Evolutionary conservation across 2,888 invertebrate genomes (phyloP).

Genomic region (Thysanoteuthis rhombus): DNA sequence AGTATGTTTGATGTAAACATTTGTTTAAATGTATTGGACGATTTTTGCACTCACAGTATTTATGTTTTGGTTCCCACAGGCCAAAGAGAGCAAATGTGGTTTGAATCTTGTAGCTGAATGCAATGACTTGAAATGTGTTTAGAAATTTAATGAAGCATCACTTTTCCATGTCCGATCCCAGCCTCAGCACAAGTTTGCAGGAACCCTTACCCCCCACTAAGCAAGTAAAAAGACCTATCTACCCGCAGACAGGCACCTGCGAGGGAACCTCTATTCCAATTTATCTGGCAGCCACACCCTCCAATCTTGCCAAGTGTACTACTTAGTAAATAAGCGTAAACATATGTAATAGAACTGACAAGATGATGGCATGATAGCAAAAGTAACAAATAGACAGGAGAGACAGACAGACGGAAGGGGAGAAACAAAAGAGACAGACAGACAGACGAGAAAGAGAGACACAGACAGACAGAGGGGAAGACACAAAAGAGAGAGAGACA

Average conservation of each 20-base stretch:
- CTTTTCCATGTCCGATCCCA: not conserved
- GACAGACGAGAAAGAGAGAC: not conserved
- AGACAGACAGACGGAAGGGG: not conserved
- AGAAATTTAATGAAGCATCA: not conserved
- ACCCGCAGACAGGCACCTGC: not conserved
- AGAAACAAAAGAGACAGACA: not conserved
- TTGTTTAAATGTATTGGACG: too few relatives aligned
- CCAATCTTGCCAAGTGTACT: not conserved
- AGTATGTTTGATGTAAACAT: too few relatives aligned
- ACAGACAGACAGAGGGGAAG: not conserved
- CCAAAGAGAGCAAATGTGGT: too few relatives aligned
- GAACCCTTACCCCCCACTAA: not conserved
- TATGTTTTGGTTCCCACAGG: too few relatives aligned
- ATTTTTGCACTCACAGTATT: too few relatives aligned
- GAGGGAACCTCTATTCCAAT: not conserved
- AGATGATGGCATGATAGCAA: too few relatives aligned
- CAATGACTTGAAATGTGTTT: not conserved
- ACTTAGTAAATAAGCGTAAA: not conserved
- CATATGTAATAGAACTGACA: not conserved
- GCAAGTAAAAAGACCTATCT: not conserved
- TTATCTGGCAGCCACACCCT: not conserved
- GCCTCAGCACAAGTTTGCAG: not conserved
- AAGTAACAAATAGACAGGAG: not conserved
- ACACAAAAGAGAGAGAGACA: too few relatives aligned
- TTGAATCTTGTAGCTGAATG: not conserved